Evolutionary conservation across 1,140 invertebrate species (phyloP), one percentile per base, ranked within the genome.

Genomic region (Caerostris extrusa): DNA sequence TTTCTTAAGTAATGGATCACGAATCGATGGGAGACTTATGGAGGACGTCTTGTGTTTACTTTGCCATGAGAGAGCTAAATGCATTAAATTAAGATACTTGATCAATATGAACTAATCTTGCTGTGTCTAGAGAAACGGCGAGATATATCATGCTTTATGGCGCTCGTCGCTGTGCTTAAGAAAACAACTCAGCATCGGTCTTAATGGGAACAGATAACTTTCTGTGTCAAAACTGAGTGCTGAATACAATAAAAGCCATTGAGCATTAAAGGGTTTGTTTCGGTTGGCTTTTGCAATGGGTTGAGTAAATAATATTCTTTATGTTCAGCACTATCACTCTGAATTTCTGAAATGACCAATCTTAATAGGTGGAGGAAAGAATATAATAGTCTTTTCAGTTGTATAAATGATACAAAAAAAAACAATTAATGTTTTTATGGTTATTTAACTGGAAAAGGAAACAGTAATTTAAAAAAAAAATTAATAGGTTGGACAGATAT

Each of bases 1-100:
- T 58, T 58, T 19, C 82, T 83, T 83, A 83, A 83, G 82, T 57
- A 83, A 83, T 83, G 82, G 82, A 58, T 83, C 82, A 83, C 82
- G 57, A 83, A 83, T 83, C 82, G 56, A 83, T 83, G 19, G 82
- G 7, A 34, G 8, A 57, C 82, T 83, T 83, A 83, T 83, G 82
- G 82, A 6, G 55, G 82, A 57, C 56, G 82, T 58, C 82, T 83
- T 83, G 0, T 83, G 82, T 83, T 83, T 19, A 83, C 56, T 83
- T 58, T 83, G 17, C 82, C 82, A 83, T 19, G 82, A 50, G 71
- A 34, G 34, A 77, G 53, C 71, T 77, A 5, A 77, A 83, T 83
- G 53, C 19, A 57, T 58, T 56, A 57, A 57, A 83, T 83, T 83
- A 83, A 83, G 82, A 57, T 58, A 57, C 55, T 58, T 83, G 82